Base-by-base conservation (phyloP, 1,140 invertebrate genomes). In the Pogonomyrmex barbatus region DNA sequence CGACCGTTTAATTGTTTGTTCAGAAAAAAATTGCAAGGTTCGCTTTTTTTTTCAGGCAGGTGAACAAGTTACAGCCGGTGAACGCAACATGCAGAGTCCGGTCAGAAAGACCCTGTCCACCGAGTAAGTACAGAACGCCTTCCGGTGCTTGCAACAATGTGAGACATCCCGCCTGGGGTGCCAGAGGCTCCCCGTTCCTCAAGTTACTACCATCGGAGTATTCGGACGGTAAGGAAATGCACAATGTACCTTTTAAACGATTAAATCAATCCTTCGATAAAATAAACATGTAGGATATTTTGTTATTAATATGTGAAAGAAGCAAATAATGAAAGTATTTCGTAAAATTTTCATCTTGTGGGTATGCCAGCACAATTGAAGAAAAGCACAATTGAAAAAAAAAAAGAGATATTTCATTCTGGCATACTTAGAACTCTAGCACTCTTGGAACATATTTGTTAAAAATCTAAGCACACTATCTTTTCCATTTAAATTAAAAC, bases 91-190 rank as follows among this genome's bases (percentile, higher is more conserved):
- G 95, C 75, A 92, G 91, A 65, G 88, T 93, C 9, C 92, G 90
- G 71, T 85, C 88, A 10, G 94, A 94, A 58, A 91, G 91, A 24
- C 95, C 96, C 17, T 98, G 97, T 92, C 97, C 97, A 2, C 97
- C 97, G 4, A 97, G 96, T 94, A 97, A 97, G 91, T 98, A 97
- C 93, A 96, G 99, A 65, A 97, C 97, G 42, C 96, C 97, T 17
- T 98, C 97, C 58, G 99, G 98, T 0, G 97, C 98, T 92, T 99
- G 99, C 94, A 99, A 99, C 95, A 99, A 99, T 94, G 97, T 99
- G 0, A 96, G 98, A 54, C 97, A 99, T 93, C 96, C 98, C 6
- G 96, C 96, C 14, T 98, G 98, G 98, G 99, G 99, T 3, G 96
- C 97, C 75, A 96, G 98, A 42, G 97, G 98, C 36, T 97, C 97